Evolutionary conservation across 2,797 vertebrate species (phyloP), one percentile per base, ranked within the genome.

Genomic region (Halcyon leucocephala): DNA sequence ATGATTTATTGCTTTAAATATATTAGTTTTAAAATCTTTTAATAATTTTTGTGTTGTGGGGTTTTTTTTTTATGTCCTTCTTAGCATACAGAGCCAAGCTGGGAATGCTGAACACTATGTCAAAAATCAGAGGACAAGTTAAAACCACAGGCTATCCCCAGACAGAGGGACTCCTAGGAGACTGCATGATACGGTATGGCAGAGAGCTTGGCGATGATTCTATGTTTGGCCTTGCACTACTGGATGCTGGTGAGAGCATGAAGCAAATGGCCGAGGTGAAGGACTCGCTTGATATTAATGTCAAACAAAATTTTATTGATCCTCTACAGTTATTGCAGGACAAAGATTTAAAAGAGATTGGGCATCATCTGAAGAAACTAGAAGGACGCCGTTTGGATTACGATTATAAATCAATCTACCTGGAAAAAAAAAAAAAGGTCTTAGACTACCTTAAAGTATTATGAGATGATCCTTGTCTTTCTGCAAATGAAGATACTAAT

Each of bases 131-230:
- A 60, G 99, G 99, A 28, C 99, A 99, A 96, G 99, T 98, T 92
- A 99, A 99, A 80, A 98, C 98, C 95, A 99, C 98, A 2, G 99
- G 99, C 22, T 99, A 99, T 97, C 99, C 99, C 1, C 99, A 99
- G 97, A 98, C 99, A 1, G 99, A 99, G 97, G 99, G 99, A 65
- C 96, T 99, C 26, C 98, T 99, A 78, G 99, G 99, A 42, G 99
- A 99, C 93, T 99, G 98, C 91, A 99, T 99, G 99, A 98, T 98
- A 24, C 99, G 99, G 85, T 99, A 99, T 46, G 99, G 99, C 92
- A 97, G 92, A 74, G 99, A 99, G 78, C 98, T 99, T 6, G 99
- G 99, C 78, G 99, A 99, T 4, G 98, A 98, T 3, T 99, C 99
- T 7, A 94, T 98, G 39, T 99, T 99, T 52, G 99, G 99, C n/a